Evolutionary conservation across 2,888 invertebrate genomes (phyloP).

Genomic region (Tiphia femorata): DNA sequence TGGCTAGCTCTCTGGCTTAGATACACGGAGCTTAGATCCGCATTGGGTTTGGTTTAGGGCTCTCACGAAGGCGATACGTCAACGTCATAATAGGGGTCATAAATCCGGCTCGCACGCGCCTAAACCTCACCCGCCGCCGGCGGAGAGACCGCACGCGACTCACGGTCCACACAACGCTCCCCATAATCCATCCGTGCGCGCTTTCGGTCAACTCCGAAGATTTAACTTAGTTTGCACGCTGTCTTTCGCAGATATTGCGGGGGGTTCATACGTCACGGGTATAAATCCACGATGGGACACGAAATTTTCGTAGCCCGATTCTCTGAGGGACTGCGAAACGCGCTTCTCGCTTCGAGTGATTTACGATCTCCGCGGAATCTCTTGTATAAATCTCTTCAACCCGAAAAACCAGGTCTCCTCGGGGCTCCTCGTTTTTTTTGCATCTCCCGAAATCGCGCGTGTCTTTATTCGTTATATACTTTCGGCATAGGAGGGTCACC

Average conservation of each 20-base stretch:
- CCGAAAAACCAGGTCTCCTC: no score
- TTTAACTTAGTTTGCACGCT: slow-evolving; percentile 43
- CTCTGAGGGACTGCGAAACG: no score
- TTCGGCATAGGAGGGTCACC: no score
- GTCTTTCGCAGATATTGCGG: slow-evolving; percentile 43
- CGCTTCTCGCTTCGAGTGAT: no score
- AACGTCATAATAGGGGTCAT: slow-evolving; percentile 61
- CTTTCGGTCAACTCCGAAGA: slow-evolving; percentile 2
- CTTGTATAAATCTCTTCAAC: no score
- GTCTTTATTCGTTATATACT: no score
- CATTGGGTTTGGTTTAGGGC: slow-evolving; percentile 53
- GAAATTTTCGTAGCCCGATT: neutral
- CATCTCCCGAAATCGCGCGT: no score
- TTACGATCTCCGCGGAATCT: no score
- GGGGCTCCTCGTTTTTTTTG: no score
- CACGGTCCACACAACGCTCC: slow-evolving; percentile 40
- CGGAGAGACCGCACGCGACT: slow-evolving; percentile 46
- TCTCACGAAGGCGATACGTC: slow-evolving; percentile 57
- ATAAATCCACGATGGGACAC: slow-evolving; percentile 8
- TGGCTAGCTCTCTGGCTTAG: slow-evolving; percentile 52
- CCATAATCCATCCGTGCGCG: slow-evolving; percentile 38
- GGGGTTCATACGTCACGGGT: slow-evolving; percentile 36
- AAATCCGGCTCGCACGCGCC: slow-evolving; percentile 61
- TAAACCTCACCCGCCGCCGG: slow-evolving; percentile 42
- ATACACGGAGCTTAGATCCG: slow-evolving; percentile 54